phyloP scores from a whole-genome alignment of 1,140 invertebrate genomes.

The Dysdera silvatica region DNA sequence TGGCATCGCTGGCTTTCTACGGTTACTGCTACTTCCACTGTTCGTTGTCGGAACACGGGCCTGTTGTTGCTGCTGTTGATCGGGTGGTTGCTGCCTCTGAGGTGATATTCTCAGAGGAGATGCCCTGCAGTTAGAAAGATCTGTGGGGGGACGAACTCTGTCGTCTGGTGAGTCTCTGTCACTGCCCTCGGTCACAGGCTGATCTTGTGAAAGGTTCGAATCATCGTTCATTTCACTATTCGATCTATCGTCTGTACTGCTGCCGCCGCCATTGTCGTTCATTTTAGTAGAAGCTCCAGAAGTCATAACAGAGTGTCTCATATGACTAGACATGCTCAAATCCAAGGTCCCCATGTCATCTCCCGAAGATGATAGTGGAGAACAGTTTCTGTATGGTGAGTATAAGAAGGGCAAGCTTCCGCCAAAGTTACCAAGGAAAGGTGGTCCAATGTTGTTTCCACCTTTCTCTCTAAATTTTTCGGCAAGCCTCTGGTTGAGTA shows the following conservation, averaged over 20 bases:
- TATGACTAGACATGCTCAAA: constrained; percentile 58
- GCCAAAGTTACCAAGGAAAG: constrained; percentile 1
- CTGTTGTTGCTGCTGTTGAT: neutral
- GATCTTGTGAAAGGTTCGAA: constrained; percentile 21
- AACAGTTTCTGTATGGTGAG: constrained; percentile 22
- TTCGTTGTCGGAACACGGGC: neutral
- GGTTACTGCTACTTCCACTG: constrained; percentile 38
- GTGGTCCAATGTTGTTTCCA: too few relatives aligned
- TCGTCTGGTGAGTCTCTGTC: constrained; percentile 19
- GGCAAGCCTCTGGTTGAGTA: constrained; percentile 66
- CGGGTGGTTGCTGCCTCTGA: neutral
- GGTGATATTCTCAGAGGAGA: constrained; percentile 9
- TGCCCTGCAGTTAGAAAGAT: neutral
- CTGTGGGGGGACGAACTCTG: neutral
- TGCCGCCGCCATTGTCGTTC: constrained; percentile 11
- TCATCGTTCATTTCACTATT: constrained; percentile 28
- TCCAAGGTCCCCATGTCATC: constrained; percentile 51
- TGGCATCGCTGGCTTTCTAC: constrained; percentile 86
- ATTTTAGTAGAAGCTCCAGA: neutral
- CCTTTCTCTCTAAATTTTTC: constrained; percentile 18
- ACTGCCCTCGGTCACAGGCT: constrained; percentile 5
- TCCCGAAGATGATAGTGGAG: constrained; percentile 24
- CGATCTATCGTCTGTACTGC: constrained; percentile 25
- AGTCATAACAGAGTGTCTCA: constrained; percentile 6
- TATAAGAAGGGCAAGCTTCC: constrained; percentile 12